Base-by-base conservation (phyloP, 2,797 vertebrate genomes). In the Todus mexicanus region DNA sequence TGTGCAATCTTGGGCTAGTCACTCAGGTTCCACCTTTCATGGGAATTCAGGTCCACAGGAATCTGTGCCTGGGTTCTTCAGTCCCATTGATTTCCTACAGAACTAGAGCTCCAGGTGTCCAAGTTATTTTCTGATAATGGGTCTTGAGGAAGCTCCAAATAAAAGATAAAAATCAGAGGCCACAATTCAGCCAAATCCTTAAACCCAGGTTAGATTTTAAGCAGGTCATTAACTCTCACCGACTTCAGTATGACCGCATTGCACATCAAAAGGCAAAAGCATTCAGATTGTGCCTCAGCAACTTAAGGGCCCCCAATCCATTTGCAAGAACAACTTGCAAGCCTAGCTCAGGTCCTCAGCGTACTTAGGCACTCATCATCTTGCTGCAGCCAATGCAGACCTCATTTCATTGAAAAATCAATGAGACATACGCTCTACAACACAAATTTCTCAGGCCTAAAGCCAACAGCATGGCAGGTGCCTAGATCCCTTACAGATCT, bases 371-470 rank as follows among this genome's bases (percentile, higher is more conserved):
- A 76, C 84, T 90, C 84, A 48, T 57, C 78, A 76, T 60, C 37
- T 72, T 48, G 35, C 61, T 42, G 48, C 89, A 95, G 57, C 64
- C 91, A 94, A 42, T 4, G n/a, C 53, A 80, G 84, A 65, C 65
- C 45, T 77, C 69, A 74, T 74, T 95, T 71, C 69, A 80, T 11
- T 37, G 29, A 92, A 79, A 94, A 93, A 85, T 94, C 93, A 87
- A 77, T 79, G 72, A 92, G 84, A 76, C 53, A 71, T 51, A 89
- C 4, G 8, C 78, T 92, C 61, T 68, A 69, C 3, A 12, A 93
- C 53, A 89, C 12, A 47, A 79, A 89, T 61, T 82, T 54, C 57
- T 92, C 75, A 77, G 61, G 53, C 60, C 64, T 66, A 68, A 82
- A 61, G 48, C 69, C 82, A 74, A 64, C 6, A 50, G 40, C 42